These are phyloP conservation scores for Capromys pilorides DNA, from an alignment of 2,797 vertebrate species.

Conservation along the genomic window DNA sequence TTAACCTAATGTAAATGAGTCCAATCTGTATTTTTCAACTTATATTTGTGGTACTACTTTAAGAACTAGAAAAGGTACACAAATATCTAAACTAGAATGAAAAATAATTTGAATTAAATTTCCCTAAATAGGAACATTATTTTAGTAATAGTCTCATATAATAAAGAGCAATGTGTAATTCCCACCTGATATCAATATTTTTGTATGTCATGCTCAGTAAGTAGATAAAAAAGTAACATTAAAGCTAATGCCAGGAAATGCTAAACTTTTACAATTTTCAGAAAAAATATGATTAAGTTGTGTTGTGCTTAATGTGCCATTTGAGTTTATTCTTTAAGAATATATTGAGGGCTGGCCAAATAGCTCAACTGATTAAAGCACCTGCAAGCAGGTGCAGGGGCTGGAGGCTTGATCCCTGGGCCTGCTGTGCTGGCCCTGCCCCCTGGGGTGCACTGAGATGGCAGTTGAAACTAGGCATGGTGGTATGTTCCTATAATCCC, in stretches of 20 bases:
- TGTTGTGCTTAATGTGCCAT: background rate
- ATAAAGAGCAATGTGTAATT: background rate
- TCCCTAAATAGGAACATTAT: background rate
- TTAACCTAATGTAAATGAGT: background rate
- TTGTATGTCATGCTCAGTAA: background rate
- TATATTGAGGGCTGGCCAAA: background rate
- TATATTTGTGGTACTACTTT: constrained; percentile 17
- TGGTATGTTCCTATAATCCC: too few relatives aligned
- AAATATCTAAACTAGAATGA: background rate
- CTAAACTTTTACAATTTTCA: constrained; percentile 39
- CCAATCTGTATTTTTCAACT: background rate
- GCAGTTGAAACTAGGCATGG: too few relatives aligned
- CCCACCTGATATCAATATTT: background rate
- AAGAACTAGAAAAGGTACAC: constrained; percentile 1
- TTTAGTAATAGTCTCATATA: background rate
- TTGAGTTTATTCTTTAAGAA: background rate
- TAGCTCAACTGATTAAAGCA: too few relatives aligned
- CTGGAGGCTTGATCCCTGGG: too few relatives aligned
- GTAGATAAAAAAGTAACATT: background rate
- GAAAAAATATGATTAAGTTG: background rate
- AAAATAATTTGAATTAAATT: constrained; percentile 15
- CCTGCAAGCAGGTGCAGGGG: too few relatives aligned
- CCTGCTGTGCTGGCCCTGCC: too few relatives aligned
- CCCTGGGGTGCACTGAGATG: too few relatives aligned
- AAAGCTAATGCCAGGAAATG: background rate